Percentiles rank a stretch among this genome's conserved stretches.
Evolutionary conservation across 1,140 invertebrate genomes (phyloP).

Genomic region (Lepidurus packardi): DNA sequence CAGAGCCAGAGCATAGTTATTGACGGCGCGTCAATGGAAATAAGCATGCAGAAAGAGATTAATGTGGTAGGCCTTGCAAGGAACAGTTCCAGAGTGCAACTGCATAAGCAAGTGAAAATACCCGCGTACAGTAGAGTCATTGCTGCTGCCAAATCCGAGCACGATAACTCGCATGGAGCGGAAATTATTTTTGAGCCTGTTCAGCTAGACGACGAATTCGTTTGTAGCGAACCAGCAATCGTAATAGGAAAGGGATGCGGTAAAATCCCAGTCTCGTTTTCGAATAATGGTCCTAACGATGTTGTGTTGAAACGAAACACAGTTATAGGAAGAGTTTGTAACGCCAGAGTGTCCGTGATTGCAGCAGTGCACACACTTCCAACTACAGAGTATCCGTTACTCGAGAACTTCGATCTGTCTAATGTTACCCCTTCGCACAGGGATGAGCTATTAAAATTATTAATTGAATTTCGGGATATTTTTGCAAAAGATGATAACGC

Average conservation of each 20-base stretch:
- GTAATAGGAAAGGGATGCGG: neutral
- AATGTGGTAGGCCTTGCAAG: neutral
- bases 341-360: neutral
- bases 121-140: neutral
- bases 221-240: neutral
- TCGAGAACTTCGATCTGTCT: neutral
- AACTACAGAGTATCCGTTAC: neutral
- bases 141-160: neutral
- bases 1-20: neutral
- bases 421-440: neutral
- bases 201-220: neutral
- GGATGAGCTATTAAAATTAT: neutral
- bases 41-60: neutral
- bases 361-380: neutral
- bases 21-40: neutral
- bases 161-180: neutral
- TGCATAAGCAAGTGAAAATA: neutral
- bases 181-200: neutral
- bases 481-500: neutral
- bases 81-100: neutral
- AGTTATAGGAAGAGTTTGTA: neutral
- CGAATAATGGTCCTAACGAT: too few species aligned
- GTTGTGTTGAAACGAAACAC: neutral
- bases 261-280: too few species aligned
- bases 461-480: neutral